These are phyloP conservation scores for Semaprochilodus insignis DNA, from an alignment of 2,797 vertebrate genomes.

Conservation along the genomic window DNA sequence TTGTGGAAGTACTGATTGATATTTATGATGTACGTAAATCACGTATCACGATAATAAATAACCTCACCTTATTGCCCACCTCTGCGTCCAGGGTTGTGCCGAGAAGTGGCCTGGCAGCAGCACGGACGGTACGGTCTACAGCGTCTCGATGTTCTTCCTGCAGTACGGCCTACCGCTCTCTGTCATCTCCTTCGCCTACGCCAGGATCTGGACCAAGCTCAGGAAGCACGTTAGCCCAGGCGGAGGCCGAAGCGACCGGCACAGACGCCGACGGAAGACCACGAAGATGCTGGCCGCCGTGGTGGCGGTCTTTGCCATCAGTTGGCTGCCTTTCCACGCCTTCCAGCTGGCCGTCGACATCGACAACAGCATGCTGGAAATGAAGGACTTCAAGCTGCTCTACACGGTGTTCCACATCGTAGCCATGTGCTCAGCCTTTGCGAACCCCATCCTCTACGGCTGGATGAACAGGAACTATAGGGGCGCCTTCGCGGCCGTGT, in stretches of 20 bases:
- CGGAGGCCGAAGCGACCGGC: constrained; percentile 71
- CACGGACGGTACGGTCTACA: constrained; percentile 88
- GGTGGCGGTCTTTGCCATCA: constrained; percentile 92
- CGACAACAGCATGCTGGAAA: constrained; percentile 83
- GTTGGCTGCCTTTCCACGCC: constrained; percentile 93
- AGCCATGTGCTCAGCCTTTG: constrained; percentile 95
- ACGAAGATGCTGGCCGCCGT: constrained; percentile 95
- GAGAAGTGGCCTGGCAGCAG: constrained; percentile 91
- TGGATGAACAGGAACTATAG: constrained; percentile 98
- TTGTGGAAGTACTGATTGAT: not conserved
- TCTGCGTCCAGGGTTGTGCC: constrained; percentile 77
- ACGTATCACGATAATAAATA: too few relatives aligned
- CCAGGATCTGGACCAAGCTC: constrained; percentile 90
- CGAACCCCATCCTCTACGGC: constrained; percentile 94
- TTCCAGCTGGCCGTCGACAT: constrained; percentile 95
- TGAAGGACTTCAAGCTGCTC: constrained; percentile 93
- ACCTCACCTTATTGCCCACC: not conserved
- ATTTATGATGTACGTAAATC: too few relatives aligned
- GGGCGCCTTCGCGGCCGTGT: constrained; percentile 87
- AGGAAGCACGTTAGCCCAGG: constrained; percentile 82
- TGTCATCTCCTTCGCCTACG: constrained; percentile 89
- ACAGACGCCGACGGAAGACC: constrained; percentile 86
- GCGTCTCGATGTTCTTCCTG: constrained; percentile 86
- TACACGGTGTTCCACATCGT: constrained; percentile 92
- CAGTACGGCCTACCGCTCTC: constrained; percentile 89